A percentile compares a stretch with the other conserved stretches of the same genome.
Conservation (phyloP, 2,888 invertebrate genomes). For the Drosophila picticornis region DNA sequence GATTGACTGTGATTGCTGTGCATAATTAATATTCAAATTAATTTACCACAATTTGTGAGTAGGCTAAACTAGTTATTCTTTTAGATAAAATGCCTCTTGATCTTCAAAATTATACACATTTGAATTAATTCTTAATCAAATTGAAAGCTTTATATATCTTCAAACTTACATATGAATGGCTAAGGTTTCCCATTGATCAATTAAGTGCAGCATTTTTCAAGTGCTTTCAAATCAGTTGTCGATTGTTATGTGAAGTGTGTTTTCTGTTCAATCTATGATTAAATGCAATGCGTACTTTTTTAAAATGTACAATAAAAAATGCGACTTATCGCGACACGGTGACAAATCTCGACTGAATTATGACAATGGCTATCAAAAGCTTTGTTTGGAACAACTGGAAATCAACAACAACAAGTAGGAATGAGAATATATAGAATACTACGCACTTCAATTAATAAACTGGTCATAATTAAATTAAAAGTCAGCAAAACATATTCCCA, state of each 20-base stretch:
- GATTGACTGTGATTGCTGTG: not conserved
- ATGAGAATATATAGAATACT: conserved; percentile 33
- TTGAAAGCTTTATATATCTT: not conserved
- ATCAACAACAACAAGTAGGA: conserved; percentile 8
- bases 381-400: conserved; percentile 19
- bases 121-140: not conserved
- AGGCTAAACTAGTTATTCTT: not conserved
- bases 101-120: not conserved
- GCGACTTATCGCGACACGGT: conserved; percentile 41
- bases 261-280: not conserved
- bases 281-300: not conserved
- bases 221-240: not conserved
- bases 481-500: conserved; percentile 14
- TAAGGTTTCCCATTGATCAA: conserved; percentile 70
- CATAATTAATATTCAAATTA: not conserved
- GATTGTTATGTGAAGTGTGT: not conserved
- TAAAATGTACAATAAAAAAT: not conserved
- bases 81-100: not conserved
- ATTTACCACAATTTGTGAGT: not conserved
- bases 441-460: conserved; percentile 71
- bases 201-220: conserved; percentile 54
- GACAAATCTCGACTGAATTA: conserved; percentile 47
- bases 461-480: conserved; percentile 75
- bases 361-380: conserved; percentile 27
- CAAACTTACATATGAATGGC: conserved; percentile 65